Evolutionary conservation across 1,140 invertebrate species (phyloP).

Genomic region (Lucilia sericata): DNA sequence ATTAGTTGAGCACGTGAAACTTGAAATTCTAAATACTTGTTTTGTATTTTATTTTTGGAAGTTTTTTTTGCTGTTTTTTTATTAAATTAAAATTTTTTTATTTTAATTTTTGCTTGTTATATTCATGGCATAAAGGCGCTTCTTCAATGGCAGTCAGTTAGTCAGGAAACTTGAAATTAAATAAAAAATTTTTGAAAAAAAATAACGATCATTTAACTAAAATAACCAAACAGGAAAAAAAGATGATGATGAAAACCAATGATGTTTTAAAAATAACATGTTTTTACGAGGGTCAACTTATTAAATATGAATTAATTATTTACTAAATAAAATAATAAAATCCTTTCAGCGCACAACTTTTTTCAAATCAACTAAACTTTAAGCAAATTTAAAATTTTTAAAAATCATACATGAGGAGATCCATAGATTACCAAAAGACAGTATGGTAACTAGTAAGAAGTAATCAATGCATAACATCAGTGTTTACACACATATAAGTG

Average conservation of each 20-base stretch:
- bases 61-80: background rate
- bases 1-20: slow-evolving; percentile 1
- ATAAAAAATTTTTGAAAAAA: background rate
- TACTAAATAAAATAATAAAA: background rate
- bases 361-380: too few relatives aligned
- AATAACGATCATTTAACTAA: background rate
- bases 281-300: background rate
- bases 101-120: background rate
- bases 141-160: background rate
- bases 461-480: too few relatives aligned
- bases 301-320: background rate
- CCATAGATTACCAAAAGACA: too few relatives aligned
- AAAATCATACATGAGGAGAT: too few relatives aligned
- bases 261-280: background rate
- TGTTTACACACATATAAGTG: too few relatives aligned
- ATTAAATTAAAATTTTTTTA: slow-evolving; percentile 6
- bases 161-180: slow-evolving; percentile 18
- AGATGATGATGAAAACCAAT: background rate
- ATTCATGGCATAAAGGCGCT: slow-evolving; percentile 12
- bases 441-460: too few relatives aligned
- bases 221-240: background rate
- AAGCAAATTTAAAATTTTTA: too few relatives aligned
- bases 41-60: background rate
- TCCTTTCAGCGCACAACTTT: background rate
- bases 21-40: slow-evolving; percentile 7